Evolutionary conservation across 2,113 vertebrate genomes (phyloP), one percentile per base, ranked within the genome.

Genomic region (Platanista minor): DNA sequence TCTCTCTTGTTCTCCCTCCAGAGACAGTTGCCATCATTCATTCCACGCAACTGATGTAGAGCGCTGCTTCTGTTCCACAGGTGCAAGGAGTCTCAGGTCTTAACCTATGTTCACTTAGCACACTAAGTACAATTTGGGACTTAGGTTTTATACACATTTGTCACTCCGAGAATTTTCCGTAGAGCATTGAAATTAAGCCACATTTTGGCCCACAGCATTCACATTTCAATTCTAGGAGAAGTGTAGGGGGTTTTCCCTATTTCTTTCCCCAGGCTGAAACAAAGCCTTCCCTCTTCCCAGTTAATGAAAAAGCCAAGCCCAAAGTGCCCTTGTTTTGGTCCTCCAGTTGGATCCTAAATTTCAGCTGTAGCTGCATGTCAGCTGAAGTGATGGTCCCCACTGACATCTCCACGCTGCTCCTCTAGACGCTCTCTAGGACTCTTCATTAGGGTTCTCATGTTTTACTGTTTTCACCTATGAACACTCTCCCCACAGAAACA

Each of bases 381-480:
- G 12, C 21, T 49, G 27, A 87, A 31, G 17, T 14, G 36, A 23
- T 15, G 2, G 14, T 52, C 61, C n/a, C 9, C 54, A 33, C 15
- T 10, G 25, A 20, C 27, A 17, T 0, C 4, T 29, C 29, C 29
- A 15, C 6, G 6, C 6, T 1, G 0, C 6, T 67, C 59, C 25
- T 78, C n/a, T 4, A 69, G 25, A 6, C 33, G 36, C 33, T 61
- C 31, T 67, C 43, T 39, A n/a, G 6, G 21, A 31, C 67, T 78
- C 54, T 27, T 31, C 41, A 14, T 61, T 85, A 57, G 1, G 39
- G 9, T 77, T 54, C 59, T 91, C 29, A 3, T 36, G 29, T 41
- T 85, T 84, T 29, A 43, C 29, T 59, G 8, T 81, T 83, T 78
- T 39, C 20, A 86, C 52, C n/a, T 6, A 25, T 59, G 75, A 84